Evolutionary conservation across 2,888 invertebrate species (phyloP), one percentile per base, ranked within the genome.

Genomic region (Balanococcus diminutus): DNA sequence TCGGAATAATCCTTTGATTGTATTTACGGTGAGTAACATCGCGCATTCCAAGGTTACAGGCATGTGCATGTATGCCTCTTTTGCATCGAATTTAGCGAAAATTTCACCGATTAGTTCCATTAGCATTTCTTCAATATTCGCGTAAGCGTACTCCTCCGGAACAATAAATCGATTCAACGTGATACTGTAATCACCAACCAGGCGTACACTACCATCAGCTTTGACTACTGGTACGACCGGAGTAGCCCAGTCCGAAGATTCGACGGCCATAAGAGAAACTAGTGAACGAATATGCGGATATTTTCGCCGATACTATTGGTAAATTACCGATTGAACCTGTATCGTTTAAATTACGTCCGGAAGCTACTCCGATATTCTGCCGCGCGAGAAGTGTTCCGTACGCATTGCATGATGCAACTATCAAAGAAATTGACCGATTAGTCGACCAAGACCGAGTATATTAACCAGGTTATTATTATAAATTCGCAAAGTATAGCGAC

Each of bases 111-210:
- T 32, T 31, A 79, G 31, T 31, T 79, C 36, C 3, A 31, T 5
- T n/a, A 79, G 5, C n/a, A 79, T 79, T 2, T 28, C 79, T 32
- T 79, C 79, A 3, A 79, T 79, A n/a, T 79, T 79, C 4, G 79
- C 32, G 3, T 31, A 31, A 6, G 36, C 32, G 32, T 79, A 32
- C 5, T 79, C 79, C 19, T 79, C 79, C n/a, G 79, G 79, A 32
- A 79, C 25, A 6, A 79, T 79, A 2, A 5, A 6, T 36, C 6
- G 9, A 36, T 79, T 79, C 2, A 79, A 2, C 3, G 79, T 79
- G 1, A 79, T 32, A 32, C 79, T 79, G 25, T 79, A 79, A 32
- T 79, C 79, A 31, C 79, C 79, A 11, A 32, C 32, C 31, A 79
- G 25, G 5, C 79, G 31, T 3, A 79, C 32, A 8, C 3, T 11